A percentile compares a stretch with the other conserved stretches of the same genome.
phyloP scores from a whole-genome alignment of 1,140 invertebrate species.

The Aradophagus sp. region DNA sequence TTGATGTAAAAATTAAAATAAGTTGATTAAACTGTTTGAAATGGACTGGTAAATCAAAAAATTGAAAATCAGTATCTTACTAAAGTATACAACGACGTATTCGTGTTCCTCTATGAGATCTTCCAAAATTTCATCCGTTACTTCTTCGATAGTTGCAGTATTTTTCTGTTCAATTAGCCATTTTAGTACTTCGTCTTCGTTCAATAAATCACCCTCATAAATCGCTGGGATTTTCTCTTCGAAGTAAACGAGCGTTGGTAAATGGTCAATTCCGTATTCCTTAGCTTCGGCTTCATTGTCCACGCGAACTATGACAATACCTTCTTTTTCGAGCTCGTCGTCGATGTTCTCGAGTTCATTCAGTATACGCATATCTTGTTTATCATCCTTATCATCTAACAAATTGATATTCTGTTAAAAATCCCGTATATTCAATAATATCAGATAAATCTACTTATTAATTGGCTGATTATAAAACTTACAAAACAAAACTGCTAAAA shows the following conservation, averaged over 20 bases:
- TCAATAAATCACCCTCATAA: constrained; percentile 92
- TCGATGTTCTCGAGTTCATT: constrained; percentile 95
- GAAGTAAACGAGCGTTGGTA: constrained; percentile 92
- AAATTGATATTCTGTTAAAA: constrained; percentile 1
- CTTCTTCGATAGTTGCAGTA: constrained; percentile 94
- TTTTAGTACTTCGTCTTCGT: constrained; percentile 92
- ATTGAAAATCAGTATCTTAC: constrained; percentile 74
- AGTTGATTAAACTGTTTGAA: no score
- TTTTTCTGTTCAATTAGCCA: constrained; percentile 94
- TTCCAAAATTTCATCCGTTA: constrained; percentile 92
- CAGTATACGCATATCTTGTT: constrained; percentile 89
- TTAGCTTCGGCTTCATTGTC: constrained; percentile 91
- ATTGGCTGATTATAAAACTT: constrained; percentile 71
- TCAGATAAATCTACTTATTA: constrained; percentile 4
- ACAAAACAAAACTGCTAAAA: constrained; percentile 91
- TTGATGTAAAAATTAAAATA: no score
- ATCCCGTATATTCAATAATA: background rate
- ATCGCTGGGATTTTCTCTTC: constrained; percentile 93
- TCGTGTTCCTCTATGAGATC: constrained; percentile 92
- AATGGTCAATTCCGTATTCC: constrained; percentile 91
- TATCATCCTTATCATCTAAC: constrained; percentile 91
- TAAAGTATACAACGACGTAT: constrained; percentile 96
- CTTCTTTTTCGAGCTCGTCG: constrained; percentile 92
- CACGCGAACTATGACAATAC: constrained; percentile 91
- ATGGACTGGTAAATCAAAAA: no score